Evolutionary conservation across 23 tunicate species (phyloP).

Genomic region (Aplidium turbinatum): DNA sequence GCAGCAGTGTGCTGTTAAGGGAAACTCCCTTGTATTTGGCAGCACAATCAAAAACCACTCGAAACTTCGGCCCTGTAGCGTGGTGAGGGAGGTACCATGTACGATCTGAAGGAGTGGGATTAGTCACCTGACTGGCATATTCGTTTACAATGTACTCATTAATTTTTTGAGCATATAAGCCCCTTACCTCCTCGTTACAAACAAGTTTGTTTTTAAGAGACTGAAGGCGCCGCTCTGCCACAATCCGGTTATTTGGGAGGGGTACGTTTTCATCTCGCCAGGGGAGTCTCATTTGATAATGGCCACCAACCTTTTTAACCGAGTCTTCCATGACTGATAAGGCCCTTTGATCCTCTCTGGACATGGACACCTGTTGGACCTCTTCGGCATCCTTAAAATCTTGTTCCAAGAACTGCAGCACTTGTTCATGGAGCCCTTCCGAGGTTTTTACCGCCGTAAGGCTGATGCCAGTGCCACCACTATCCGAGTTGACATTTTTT

Average conservation of each 20-base stretch:
- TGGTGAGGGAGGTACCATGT: slow-evolving; percentile 7
- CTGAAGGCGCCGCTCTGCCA: slow-evolving; percentile 10
- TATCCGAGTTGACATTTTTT: too few species aligned
- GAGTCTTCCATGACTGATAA: neutral
- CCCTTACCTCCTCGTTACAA: neutral
- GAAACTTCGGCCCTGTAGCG: slow-evolving; percentile 12
- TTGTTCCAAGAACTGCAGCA: neutral
- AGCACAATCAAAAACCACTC: neutral
- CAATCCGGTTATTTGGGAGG: neutral
- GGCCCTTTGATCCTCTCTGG: neutral
- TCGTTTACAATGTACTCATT: neutral
- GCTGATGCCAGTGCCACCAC: too few species aligned
- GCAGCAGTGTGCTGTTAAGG: too few species aligned
- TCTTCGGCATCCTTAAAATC: neutral
- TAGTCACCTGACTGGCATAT: neutral
- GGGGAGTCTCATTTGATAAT: neutral
- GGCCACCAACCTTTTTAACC: neutral
- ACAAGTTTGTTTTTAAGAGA: neutral
- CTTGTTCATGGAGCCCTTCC: too few species aligned
- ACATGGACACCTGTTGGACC: neutral
- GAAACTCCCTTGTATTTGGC: too few species aligned
- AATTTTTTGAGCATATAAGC: neutral
- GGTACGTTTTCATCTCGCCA: slow-evolving; percentile 1
- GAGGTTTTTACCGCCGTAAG: too few species aligned
- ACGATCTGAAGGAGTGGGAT: neutral